Conservation (phyloP, 2,888 invertebrate species). For the Lissocephala sabroskyi region DNA sequence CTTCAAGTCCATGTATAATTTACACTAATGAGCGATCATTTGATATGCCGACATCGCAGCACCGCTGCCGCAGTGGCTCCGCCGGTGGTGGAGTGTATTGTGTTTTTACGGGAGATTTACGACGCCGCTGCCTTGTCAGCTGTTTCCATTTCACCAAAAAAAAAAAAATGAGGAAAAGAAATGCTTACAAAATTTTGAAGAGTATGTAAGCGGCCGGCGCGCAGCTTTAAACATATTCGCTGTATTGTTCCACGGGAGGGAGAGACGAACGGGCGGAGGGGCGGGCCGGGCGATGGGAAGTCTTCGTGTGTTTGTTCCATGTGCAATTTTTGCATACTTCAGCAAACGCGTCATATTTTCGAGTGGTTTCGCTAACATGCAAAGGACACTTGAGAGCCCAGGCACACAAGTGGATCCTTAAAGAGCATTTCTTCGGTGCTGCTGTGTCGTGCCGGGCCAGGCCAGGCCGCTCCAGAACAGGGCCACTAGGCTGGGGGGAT, state of each 20-base stretch:
- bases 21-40: conserved; percentile 42
- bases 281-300: not conserved
- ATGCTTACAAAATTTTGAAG: not conserved
- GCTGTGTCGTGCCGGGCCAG: conserved; percentile 14
- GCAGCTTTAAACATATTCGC: conserved; percentile 34
- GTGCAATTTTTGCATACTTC: conserved; percentile 70
- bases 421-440: conserved; percentile 63
- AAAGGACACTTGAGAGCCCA: conserved; percentile 67
- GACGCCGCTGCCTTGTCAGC: conserved; percentile 14
- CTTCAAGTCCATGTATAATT: conserved; percentile 8
- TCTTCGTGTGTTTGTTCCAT: conserved; percentile 50
- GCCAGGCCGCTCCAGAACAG: conserved; percentile 3
- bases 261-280: not conserved
- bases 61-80: conserved; percentile 13
- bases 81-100: not conserved
- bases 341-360: conserved; percentile 71
- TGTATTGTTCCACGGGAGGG: conserved; percentile 10
- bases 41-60: conserved; percentile 37
- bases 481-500: conserved; percentile 43
- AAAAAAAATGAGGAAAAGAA: no score
- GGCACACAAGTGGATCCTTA: conserved; percentile 68
- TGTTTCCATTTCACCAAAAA: conserved; percentile 3
- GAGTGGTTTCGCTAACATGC: conserved; percentile 70
- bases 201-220: not conserved
- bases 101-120: conserved; percentile 20